Conservation (phyloP, 2,888 invertebrate species). For the Agrotis puta region DNA sequence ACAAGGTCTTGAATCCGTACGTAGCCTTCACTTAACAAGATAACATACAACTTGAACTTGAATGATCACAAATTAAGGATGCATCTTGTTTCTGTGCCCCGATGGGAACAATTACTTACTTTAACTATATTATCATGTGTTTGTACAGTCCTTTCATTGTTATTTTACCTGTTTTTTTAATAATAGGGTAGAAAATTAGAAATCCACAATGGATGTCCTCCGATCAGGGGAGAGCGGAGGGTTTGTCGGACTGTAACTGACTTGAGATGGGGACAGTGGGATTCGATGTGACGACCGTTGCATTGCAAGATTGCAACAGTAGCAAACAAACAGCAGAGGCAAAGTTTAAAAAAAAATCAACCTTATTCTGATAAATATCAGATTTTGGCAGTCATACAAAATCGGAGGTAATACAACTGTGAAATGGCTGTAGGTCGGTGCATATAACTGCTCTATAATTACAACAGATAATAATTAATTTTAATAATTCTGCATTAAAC, state of each 20-base stretch:
- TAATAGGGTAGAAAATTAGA: too few relatives aligned
- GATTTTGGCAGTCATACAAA: too few relatives aligned
- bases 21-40: constrained; percentile 4
- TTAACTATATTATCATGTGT: background rate
- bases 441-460: constrained; percentile 41
- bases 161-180: background rate
- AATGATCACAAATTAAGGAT: constrained; percentile 31
- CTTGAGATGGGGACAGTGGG: too few relatives aligned
- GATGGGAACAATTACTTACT: constrained; percentile 9
- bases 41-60: constrained; percentile 24
- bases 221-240: background rate
- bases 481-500: constrained; percentile 37
- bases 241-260: too few relatives aligned
- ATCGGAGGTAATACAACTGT: background rate
- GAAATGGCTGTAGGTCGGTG: background rate
- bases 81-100: constrained; percentile 14
- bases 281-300: too few relatives aligned
- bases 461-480: constrained; percentile 36
- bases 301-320: too few relatives aligned
- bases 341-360: too few relatives aligned
- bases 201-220: too few relatives aligned
- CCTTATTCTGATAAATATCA: too few relatives aligned
- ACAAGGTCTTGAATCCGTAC: constrained; percentile 9
- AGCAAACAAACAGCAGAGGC: too few relatives aligned
- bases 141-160: background rate